phyloP scores from a whole-genome alignment of 2,797 vertebrate species.

The Capromys pilorides region DNA sequence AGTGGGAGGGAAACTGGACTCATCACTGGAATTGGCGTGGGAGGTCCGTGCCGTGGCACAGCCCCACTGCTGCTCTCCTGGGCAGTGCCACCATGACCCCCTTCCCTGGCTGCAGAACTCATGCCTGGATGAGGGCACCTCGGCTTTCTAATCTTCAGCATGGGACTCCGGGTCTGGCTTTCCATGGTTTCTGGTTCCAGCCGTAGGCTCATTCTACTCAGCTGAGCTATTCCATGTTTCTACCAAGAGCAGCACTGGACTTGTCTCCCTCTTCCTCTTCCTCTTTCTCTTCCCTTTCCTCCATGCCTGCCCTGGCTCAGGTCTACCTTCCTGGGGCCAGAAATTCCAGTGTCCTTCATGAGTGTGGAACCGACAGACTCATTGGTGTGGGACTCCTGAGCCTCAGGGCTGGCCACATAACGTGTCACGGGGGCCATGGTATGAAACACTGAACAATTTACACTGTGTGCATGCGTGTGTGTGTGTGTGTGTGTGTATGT shows the following conservation, averaged over 20 bases:
- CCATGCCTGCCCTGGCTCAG: no score
- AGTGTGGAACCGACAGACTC: not conserved
- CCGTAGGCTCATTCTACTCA: not conserved
- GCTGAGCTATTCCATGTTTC: not conserved
- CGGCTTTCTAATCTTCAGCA: not conserved
- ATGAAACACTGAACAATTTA: not conserved
- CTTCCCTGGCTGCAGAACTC: not conserved
- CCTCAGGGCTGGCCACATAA: accelerated
- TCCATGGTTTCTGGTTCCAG: no score
- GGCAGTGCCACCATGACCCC: not conserved
- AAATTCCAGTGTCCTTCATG: not conserved
- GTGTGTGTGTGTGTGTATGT: accelerated
- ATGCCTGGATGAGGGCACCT: accelerated
- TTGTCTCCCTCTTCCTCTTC: not conserved
- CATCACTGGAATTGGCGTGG: not conserved
- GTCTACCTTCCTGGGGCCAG: not conserved
- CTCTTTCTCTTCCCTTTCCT: no score
- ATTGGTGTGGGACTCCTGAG: no score
- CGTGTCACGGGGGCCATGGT: not conserved
- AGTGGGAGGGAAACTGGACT: no score
- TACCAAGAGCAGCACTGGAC: not conserved
- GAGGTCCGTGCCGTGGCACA: not conserved
- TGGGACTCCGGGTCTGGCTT: not conserved
- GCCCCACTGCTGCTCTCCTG: no score
- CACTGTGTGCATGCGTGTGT: not conserved